Evolutionary conservation across 2,113 vertebrate genomes (phyloP), one percentile per base, ranked within the genome.

Genomic region (Macroglossus sobrinus): DNA sequence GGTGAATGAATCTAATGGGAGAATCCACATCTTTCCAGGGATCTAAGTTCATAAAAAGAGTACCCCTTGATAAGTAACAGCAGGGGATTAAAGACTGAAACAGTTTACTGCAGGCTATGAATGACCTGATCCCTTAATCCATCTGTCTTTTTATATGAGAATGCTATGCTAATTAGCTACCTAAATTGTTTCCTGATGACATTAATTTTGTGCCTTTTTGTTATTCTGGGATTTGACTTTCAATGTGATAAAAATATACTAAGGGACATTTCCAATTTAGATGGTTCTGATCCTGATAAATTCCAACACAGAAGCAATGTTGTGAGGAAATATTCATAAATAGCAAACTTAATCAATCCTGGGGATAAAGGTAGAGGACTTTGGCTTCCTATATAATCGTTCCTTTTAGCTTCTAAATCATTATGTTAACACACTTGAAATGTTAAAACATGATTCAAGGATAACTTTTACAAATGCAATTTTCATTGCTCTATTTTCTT

Each of bases 401-500:
- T 97, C 38, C 71, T 88, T 98, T 98, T 98, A 98, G 97, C 78
- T 97, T 96, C 88, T 95, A 98, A 96, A 97, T 79, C 94, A 84
- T 50, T 91, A 95, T 96, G 94, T 96, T 97, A 96, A 95, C 97
- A 98, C 92, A 93, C 59, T 98, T 80, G 94, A 93, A 98, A 98
- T 98, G 98, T 68, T 95, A 80, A 97, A 95, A 68, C 94, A 96
- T 97, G 97, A 97, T 98, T 98, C 94, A 98, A 96, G 47, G 61
- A 96, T 19, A 96, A 92, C 75, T 98, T 98, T 96, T 96, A 97
- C 76, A 98, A 98, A 98, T 97, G 89, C 94, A 91, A 97, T 98
- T 98, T 98, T 98, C 97, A 93, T 96, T 97, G 93, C 91, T 68
- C 96, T 80, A 84, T 98, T 98, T 98, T 98, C 96, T 98, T 98